phyloP scores from a whole-genome alignment of 2,888 invertebrate genomes.

The Protonemura montana region DNA sequence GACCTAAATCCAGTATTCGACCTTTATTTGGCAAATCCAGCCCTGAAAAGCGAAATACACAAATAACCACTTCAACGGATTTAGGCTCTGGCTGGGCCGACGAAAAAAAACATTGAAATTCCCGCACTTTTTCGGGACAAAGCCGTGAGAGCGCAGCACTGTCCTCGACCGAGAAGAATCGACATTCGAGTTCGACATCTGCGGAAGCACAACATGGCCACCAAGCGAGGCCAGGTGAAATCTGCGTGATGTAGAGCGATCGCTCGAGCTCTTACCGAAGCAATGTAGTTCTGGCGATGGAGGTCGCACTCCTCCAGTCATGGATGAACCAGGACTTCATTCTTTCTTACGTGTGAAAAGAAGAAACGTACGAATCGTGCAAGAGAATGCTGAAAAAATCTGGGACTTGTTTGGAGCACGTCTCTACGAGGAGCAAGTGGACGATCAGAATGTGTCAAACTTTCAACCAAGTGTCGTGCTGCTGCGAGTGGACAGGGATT shows the following conservation, averaged over 20 bases:
- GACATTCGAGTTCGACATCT: neutral
- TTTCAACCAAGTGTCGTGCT: slow-evolving; percentile 45
- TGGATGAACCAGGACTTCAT: slow-evolving; percentile 52
- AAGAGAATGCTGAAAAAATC: slow-evolving; percentile 51
- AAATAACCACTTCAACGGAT: no score
- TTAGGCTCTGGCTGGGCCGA: no score
- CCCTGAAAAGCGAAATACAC: no score
- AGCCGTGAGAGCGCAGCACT: no score
- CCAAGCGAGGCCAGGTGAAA: slow-evolving; percentile 29
- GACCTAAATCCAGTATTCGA: no score
- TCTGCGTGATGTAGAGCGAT: slow-evolving; percentile 17
- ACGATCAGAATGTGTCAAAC: slow-evolving; percentile 49
- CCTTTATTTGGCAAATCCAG: no score
- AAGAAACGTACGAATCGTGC: slow-evolving; percentile 50
- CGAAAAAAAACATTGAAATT: no score
- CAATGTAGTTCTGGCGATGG: slow-evolving; percentile 50
- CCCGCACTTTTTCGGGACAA: no score
- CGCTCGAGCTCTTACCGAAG: slow-evolving; percentile 16
- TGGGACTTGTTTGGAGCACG: slow-evolving; percentile 51
- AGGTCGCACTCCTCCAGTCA: slow-evolving; percentile 52
- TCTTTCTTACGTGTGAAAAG: slow-evolving; percentile 52
- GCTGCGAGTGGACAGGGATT: slow-evolving; percentile 49
- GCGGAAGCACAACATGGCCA: slow-evolving; percentile 26
- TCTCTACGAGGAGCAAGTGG: slow-evolving; percentile 49
- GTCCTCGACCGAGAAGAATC: no score